Evolutionary conservation across 2,888 invertebrate species (phyloP).

Genomic region (Incurvaria masculella): DNA sequence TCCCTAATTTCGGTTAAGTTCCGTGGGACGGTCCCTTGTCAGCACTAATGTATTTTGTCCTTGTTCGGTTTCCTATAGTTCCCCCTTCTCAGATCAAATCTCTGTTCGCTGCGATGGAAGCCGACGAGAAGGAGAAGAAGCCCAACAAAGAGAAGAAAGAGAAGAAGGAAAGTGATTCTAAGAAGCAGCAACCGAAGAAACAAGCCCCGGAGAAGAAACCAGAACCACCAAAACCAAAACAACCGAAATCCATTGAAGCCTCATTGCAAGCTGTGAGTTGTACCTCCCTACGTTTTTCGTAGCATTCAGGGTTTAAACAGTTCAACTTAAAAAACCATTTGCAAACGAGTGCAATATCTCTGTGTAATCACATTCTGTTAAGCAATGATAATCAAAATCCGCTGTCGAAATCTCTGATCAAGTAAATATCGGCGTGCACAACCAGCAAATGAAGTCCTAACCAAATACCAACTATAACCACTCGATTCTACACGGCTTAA

Average conservation of each 20-base stretch:
- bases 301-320: constrained; percentile 9
- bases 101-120: constrained; percentile 60
- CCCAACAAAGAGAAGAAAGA: constrained; percentile 47
- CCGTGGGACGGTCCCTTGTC: too few species aligned
- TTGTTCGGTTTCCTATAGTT: constrained; percentile 46
- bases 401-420: too few species aligned
- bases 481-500: constrained; percentile 1
- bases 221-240: constrained; percentile 58
- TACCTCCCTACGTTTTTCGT: background rate
- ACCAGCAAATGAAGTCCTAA: too few species aligned
- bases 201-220: constrained; percentile 51
- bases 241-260: constrained; percentile 63
- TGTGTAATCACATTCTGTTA: too few species aligned
- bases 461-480: too few species aligned
- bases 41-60: too few species aligned
- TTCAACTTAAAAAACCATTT: too few species aligned
- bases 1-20: too few species aligned
- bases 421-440: too few species aligned
- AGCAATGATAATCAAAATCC: too few species aligned
- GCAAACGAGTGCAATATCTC: too few species aligned
- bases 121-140: constrained; percentile 60
- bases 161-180: constrained; percentile 37
- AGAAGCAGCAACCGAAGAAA: constrained; percentile 35
- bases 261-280: constrained; percentile 56
- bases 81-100: constrained; percentile 66